Conservation (phyloP, 2,113 vertebrate species). For the Catharus minimus region DNA sequence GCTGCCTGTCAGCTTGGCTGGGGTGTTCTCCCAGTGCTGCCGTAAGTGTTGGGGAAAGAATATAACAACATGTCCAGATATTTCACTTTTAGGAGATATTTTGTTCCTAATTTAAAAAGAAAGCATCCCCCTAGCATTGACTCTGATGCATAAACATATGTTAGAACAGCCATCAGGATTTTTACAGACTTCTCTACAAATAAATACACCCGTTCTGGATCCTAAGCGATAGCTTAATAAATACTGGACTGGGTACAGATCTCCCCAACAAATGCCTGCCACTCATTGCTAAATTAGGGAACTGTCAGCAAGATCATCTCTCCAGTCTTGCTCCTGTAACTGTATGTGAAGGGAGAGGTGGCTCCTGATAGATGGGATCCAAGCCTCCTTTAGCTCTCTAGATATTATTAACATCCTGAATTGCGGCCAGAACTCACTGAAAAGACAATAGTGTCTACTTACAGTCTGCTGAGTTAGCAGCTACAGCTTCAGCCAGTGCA, state of each 20-base stretch:
- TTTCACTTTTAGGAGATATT: constrained; percentile 1
- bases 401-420: constrained; percentile 49
- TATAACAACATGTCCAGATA: not conserved
- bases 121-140: not conserved
- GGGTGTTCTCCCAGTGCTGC: not conserved
- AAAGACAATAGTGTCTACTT: constrained; percentile 44
- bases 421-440: not conserved
- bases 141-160: not conserved
- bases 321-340: not conserved
- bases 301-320: not conserved
- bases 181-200: constrained; percentile 13
- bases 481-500: constrained; percentile 14
- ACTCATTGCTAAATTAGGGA: not conserved
- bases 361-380: not conserved
- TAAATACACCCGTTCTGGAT: not conserved
- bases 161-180: not conserved
- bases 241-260: not conserved
- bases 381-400: not conserved
- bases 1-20: not conserved
- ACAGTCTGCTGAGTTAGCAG: constrained; percentile 54
- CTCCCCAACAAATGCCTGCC: not conserved
- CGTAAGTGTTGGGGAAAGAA: not conserved
- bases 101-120: constrained; percentile 1
- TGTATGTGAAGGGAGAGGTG: not conserved
- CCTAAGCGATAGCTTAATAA: not conserved